These are phyloP conservation scores for Helicoverpa assulta DNA, from an alignment of 2,888 invertebrate species.

Conservation along the genomic window DNA sequence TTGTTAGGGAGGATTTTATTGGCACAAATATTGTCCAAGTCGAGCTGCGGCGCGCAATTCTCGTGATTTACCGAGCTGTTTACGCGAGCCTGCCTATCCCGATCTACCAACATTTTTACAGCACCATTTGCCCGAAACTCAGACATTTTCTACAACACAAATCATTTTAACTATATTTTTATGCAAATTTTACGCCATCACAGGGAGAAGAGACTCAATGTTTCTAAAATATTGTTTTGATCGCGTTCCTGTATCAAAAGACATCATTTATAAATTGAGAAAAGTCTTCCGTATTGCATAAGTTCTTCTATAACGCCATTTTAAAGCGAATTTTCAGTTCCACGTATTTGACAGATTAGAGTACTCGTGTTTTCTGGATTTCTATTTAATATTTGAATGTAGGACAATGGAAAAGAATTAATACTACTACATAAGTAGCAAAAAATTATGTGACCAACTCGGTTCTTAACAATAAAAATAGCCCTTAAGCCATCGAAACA, in stretches of 20 bases:
- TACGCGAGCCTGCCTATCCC: constrained; percentile 83
- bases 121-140: constrained; percentile 79
- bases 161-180: constrained; percentile 81
- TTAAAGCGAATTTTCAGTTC: constrained; percentile 4
- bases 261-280: constrained; percentile 39
- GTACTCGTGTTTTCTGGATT: constrained; percentile 5
- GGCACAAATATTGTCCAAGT: constrained; percentile 89
- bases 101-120: constrained; percentile 83
- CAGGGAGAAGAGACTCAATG: constrained; percentile 53
- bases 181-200: constrained; percentile 73
- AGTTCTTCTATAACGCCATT: not conserved
- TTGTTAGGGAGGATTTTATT: constrained; percentile 88
- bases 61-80: constrained; percentile 88
- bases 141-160: constrained; percentile 82
- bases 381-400: constrained; percentile 16
- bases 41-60: constrained; percentile 83
- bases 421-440: constrained; percentile 46
- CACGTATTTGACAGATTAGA: constrained; percentile 12
- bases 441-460: constrained; percentile 62
- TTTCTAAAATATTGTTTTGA: constrained; percentile 60
- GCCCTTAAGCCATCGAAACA: constrained; percentile 78
- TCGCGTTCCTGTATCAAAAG: constrained; percentile 49
- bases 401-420: constrained; percentile 51
- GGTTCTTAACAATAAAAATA: constrained; percentile 76
- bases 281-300: constrained; percentile 11